Conservation (phyloP, 2,888 invertebrate genomes). For the Rhagonycha lutea region DNA sequence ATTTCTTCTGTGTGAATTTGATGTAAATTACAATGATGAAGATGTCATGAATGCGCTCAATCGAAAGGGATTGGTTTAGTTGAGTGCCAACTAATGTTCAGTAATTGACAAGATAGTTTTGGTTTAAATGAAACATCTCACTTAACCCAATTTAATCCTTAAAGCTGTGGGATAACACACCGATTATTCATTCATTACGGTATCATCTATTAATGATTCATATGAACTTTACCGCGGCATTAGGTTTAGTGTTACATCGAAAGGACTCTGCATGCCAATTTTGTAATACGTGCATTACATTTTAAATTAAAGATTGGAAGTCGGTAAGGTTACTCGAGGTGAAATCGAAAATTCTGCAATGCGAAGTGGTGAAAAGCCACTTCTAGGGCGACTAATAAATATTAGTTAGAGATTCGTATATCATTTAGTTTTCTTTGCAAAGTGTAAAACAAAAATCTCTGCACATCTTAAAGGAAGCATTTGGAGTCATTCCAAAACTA, state of each 20-base stretch:
- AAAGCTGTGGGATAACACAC: background rate
- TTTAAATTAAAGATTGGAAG: background rate
- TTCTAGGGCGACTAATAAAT: background rate
- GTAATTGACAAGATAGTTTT: background rate
- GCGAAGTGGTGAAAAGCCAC: background rate
- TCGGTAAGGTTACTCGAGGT: background rate
- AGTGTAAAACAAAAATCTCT: background rate
- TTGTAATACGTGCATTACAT: background rate
- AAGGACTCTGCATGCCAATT: background rate
- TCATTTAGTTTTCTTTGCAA: background rate
- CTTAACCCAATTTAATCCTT: background rate
- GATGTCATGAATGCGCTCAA: background rate
- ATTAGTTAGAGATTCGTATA: background rate
- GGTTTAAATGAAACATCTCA: background rate
- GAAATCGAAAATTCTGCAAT: constrained; percentile 2
- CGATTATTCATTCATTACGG: background rate
- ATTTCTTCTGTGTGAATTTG: background rate
- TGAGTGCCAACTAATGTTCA: background rate
- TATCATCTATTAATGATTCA: background rate
- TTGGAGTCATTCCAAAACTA: background rate
- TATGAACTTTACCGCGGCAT: background rate
- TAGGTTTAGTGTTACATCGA: background rate
- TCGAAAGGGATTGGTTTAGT: background rate
- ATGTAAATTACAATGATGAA: background rate
- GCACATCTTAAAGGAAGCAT: background rate